These are phyloP conservation scores for Palaemon carinicauda DNA, from an alignment of 1,140 invertebrate species.

Conservation along the genomic window DNA sequence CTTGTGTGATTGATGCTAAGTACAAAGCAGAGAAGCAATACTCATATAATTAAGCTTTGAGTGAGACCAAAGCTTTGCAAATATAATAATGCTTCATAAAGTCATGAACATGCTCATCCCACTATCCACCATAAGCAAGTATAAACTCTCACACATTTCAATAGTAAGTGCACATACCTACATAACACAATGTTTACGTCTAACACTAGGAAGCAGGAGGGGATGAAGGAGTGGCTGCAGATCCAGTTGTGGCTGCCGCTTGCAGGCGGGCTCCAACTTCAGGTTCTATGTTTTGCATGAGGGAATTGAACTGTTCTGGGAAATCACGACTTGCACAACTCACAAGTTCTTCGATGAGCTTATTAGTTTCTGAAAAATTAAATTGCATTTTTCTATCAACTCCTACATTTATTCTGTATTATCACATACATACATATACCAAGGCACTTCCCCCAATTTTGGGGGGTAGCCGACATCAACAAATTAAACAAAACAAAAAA, in stretches of 20 bases:
- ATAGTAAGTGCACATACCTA: too few relatives aligned
- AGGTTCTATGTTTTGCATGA: conserved; percentile 32
- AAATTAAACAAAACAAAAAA: too few relatives aligned
- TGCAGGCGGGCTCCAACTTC: conserved; percentile 31
- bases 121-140: too few relatives aligned
- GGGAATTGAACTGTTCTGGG: conserved; percentile 68
- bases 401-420: too few relatives aligned
- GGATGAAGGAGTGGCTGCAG: neutral
- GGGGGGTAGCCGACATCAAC: too few relatives aligned
- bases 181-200: too few relatives aligned
- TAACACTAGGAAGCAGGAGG: conserved; percentile 14
- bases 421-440: too few relatives aligned
- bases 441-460: too few relatives aligned
- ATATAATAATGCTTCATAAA: neutral
- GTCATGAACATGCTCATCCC: too few relatives aligned
- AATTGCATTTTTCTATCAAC: neutral
- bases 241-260: neutral
- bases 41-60: neutral
- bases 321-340: conserved; percentile 70
- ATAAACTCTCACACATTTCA: too few relatives aligned
- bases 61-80: neutral
- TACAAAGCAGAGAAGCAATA: neutral
- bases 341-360: conserved; percentile 66
- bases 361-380: conserved; percentile 65
- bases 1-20: neutral